Conservation (phyloP, 2,888 invertebrate genomes). For the Metacarcinus magister region DNA sequence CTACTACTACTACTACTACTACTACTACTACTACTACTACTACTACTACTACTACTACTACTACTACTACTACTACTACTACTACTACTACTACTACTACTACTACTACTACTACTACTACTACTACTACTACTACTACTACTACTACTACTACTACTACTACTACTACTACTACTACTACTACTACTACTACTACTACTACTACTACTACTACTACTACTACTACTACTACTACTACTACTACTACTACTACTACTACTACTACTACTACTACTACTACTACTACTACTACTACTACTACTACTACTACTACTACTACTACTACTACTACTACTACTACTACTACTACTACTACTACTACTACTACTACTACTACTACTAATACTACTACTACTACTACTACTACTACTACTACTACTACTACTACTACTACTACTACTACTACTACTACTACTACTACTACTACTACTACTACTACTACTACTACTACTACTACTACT, state of each 20-base stretch:
- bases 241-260: slow-evolving; percentile 44
- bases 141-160: slow-evolving; percentile 44
- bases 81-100: not conserved
- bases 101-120: slow-evolving; percentile 44
- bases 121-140: slow-evolving; percentile 35
- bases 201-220: slow-evolving; percentile 35
- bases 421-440: slow-evolving; percentile 19
- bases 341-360: slow-evolving; percentile 28
- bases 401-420: too few species aligned
- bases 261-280: slow-evolving; percentile 28
- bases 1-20: not conserved
- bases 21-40: slow-evolving; percentile 21
- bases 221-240: slow-evolving; percentile 35
- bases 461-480: slow-evolving; percentile 50
- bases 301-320: slow-evolving; percentile 35
- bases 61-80: slow-evolving; percentile 22
- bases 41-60: slow-evolving; percentile 28
- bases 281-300: slow-evolving; percentile 44
- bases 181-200: slow-evolving; percentile 44
- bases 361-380: too few species aligned
- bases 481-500: slow-evolving; percentile 20
- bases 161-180: slow-evolving; percentile 28
- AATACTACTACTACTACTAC: too few species aligned
- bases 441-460: slow-evolving; percentile 58
- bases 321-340: slow-evolving; percentile 35